Evolutionary conservation across 2,797 vertebrate genomes (phyloP).

Genomic region (Sebastes oblongus): DNA sequence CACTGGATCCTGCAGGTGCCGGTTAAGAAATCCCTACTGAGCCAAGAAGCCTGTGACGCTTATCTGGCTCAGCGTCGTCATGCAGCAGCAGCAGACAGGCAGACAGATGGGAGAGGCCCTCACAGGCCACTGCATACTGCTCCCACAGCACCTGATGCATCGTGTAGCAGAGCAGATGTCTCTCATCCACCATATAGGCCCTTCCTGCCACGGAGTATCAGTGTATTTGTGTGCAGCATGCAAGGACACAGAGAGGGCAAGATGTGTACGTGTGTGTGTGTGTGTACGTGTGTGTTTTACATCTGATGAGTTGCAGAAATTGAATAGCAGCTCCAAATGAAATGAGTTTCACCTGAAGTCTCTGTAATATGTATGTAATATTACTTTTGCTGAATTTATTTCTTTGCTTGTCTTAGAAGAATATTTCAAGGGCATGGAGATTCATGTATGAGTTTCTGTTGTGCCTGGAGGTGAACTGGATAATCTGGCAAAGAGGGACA

Average conservation of each 20-base stretch:
- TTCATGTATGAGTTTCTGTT: background rate
- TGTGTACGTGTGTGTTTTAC: background rate
- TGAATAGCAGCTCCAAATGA: background rate
- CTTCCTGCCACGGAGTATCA: conserved; percentile 7
- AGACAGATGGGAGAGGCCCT: conserved; percentile 62
- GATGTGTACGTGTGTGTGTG: background rate
- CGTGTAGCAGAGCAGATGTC: conserved; percentile 54
- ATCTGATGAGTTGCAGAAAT: conserved; percentile 27
- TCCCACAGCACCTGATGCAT: conserved; percentile 52
- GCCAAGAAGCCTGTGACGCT: conserved; percentile 34
- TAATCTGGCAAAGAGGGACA: background rate
- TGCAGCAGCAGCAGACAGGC: conserved; percentile 51
- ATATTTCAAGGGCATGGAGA: conserved; percentile 1
- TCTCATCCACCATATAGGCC: conserved; percentile 26
- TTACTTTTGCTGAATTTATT: background rate
- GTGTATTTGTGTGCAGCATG: conserved; percentile 1
- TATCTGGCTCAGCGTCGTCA: conserved; percentile 49
- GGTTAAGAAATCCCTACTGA: conserved; percentile 60
- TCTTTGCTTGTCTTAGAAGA: background rate
- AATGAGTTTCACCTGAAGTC: conserved; percentile 9
- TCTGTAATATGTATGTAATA: background rate
- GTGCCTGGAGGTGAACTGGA: background rate
- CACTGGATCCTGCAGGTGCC: conserved; percentile 51
- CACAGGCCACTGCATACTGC: conserved; percentile 55
- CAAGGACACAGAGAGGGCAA: conserved; percentile 53